Evolutionary conservation across 2,797 vertebrate genomes (phyloP).

Genomic region (Calcarius lapponicus): DNA sequence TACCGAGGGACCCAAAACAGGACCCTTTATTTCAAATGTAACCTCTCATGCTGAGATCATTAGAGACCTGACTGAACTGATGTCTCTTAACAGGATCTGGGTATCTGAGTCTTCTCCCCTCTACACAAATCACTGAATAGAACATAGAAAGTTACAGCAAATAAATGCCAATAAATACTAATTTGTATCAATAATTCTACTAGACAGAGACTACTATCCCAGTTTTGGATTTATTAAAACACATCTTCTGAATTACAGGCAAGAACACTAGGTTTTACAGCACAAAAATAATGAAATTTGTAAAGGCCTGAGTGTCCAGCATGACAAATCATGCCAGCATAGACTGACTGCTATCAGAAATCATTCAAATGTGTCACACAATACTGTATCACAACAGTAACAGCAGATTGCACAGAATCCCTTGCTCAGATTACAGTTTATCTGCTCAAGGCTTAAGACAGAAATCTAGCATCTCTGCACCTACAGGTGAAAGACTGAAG

Average conservation of each 20-base stretch:
- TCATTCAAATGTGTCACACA: neutral
- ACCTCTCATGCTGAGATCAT: neutral
- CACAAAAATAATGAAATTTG: neutral
- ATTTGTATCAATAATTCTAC: neutral
- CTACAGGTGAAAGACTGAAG: neutral
- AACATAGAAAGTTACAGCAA: neutral
- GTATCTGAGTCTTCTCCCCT: neutral
- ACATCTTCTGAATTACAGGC: neutral
- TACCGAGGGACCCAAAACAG: neutral
- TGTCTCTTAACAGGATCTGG: neutral
- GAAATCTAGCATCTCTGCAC: neutral
- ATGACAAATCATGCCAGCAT: rapidly evolving
- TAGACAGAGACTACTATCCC: neutral
- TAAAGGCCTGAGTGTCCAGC: neutral
- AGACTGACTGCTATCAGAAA: neutral
- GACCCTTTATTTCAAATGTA: neutral
- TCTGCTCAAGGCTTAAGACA: neutral
- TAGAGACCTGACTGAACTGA: neutral
- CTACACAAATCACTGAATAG: neutral
- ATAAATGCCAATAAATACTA: neutral
- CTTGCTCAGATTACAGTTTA: neutral
- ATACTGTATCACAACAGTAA: neutral
- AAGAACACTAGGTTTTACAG: neutral
- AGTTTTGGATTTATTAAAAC: neutral
- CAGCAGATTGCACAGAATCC: neutral